Conservation (phyloP, 2,888 invertebrate species). For the Pollenia labialis region DNA sequence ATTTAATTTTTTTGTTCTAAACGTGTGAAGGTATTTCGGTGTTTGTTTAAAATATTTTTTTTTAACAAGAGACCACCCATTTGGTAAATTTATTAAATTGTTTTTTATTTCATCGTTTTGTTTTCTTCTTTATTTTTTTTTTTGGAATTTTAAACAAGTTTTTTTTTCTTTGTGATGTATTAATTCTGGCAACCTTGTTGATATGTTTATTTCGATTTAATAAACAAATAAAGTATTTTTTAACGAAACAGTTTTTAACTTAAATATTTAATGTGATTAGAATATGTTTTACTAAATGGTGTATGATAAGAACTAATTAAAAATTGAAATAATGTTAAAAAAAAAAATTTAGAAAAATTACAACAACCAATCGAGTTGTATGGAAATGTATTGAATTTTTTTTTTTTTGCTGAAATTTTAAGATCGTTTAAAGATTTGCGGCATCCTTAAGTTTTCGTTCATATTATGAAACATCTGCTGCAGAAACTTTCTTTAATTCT, state of each 20-base stretch:
- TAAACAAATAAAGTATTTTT: constrained; percentile 28
- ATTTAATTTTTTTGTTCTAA: constrained; percentile 40
- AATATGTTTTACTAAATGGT: constrained; percentile 15
- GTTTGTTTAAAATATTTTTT: constrained; percentile 18
- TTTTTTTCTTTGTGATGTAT: constrained; percentile 22
- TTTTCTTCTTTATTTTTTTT: background rate
- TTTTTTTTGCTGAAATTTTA: background rate
- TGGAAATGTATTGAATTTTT: no score
- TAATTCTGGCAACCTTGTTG: constrained; percentile 63
- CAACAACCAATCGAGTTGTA: background rate
- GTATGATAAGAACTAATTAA: constrained; percentile 15
- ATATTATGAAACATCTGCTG: no score
- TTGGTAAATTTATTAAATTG: constrained; percentile 26
- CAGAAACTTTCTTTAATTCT: no score
- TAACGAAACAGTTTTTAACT: constrained; percentile 12
- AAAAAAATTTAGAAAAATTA: background rate
- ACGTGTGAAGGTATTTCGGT: constrained; percentile 52
- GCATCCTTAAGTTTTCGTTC: no score
- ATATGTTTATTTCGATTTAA: constrained; percentile 61
- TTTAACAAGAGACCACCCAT: constrained; percentile 49
- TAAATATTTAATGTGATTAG: constrained; percentile 36
- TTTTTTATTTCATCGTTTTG: constrained; percentile 16
- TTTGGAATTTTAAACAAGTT: constrained; percentile 55
- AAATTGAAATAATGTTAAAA: background rate
- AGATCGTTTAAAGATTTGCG: no score